Conservation (phyloP, 2,888 invertebrate species). For the Linnaemya vulpina region DNA sequence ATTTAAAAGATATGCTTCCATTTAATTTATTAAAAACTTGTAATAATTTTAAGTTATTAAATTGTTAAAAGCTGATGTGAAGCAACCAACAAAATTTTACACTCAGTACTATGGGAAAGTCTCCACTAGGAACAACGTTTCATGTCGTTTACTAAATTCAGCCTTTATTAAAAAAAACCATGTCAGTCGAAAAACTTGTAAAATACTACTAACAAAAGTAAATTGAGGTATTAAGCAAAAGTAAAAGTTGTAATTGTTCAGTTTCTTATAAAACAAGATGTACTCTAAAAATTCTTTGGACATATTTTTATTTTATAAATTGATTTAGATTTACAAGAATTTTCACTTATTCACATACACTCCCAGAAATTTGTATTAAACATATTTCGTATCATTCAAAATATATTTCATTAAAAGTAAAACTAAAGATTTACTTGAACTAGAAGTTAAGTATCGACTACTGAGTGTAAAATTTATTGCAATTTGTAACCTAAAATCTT, state of each 20-base stretch:
- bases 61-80: background rate
- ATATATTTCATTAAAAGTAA: too few relatives aligned
- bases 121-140: conserved; percentile 2
- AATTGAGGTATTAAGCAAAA: too few relatives aligned
- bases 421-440: too few relatives aligned
- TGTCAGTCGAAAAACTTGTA: background rate
- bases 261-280: too few relatives aligned
- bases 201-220: background rate
- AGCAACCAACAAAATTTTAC: background rate
- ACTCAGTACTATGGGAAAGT: conserved; percentile 20
- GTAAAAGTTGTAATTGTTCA: too few relatives aligned
- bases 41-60: conserved; percentile 43
- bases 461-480: conserved; percentile 38
- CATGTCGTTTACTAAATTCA: background rate
- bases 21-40: conserved; percentile 53
- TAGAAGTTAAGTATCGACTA: background rate
- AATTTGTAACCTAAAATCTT: conserved; percentile 64
- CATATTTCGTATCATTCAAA: too few relatives aligned
- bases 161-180: background rate
- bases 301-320: too few relatives aligned
- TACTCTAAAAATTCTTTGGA: too few relatives aligned
- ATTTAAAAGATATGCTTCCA: conserved; percentile 54
- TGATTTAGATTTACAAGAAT: too few relatives aligned
- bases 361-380: too few relatives aligned
- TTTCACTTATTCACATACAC: too few relatives aligned